Base-by-base conservation (phyloP, 92 coral and sea anemone genomes). In the Chrysogorgia sp. region DNA sequence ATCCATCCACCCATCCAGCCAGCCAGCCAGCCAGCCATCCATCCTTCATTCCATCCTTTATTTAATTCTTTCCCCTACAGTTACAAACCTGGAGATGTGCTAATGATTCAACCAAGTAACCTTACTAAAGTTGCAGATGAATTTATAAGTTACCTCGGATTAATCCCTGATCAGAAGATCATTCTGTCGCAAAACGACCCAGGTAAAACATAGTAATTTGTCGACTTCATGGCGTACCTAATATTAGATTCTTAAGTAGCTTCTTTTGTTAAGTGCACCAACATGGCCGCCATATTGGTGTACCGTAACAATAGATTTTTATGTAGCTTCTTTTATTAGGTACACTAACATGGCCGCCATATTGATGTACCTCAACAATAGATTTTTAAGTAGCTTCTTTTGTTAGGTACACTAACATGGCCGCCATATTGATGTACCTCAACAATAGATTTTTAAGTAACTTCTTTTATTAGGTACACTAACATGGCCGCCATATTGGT, bases 91-190 rank as follows among this genome's bases (percentile, higher is more conserved):
- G 98, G 98, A 8, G 98, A 94, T 70, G 97, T 92, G 32, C 66
- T 92, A 26, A 91, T 94, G 98, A 82, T 94, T 14, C 92, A 91
- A 29, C 98, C 98, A 0, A 85, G 97, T 50, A 94, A 94, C 74
- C 85, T 91, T n/a, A 66, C 77, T 9, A 92, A 94, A 67, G 88
- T 83, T 17, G 96, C 89, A 19, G 83, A 85, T 48, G 98, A 94
- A 69, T 94, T 94, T 72, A 83, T 94, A 1, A 70, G 66, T 31
- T 88, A 63, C 82, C 64, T 94, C n/a, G 86, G 87, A 12, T 79
- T 94, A 55, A 82, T 85, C 45, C 90, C 97, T 13, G 67, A 89
- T 22, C 66, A 77, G 67, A 67, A 34, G 50, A 85, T 94, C 30
- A 17, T 67, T 29, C 85, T 94, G 0, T 79, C 85, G 29, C 97